Base-by-base conservation (phyloP, 2,797 vertebrate species). In the Molossus molossus region DNA sequence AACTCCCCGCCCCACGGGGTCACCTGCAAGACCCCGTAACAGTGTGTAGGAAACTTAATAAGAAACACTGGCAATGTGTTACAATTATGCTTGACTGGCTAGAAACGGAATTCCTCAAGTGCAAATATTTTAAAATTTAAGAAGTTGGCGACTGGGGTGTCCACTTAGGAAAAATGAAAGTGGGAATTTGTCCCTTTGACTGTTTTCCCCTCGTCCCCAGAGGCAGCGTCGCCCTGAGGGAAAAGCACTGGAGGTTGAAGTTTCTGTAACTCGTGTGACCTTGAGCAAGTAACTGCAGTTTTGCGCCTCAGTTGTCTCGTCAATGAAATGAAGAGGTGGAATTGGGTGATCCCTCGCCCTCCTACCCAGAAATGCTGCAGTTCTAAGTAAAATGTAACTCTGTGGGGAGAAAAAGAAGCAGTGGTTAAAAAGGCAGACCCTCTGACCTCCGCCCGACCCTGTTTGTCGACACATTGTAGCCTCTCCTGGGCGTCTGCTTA, bases 41-140 rank as follows among this genome's bases (percentile, higher is more conserved):
- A 87, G 64, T 69, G 13, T 64, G 7, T 48, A 79, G 67, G 13
- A 97, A 81, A 94, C 50, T 90, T 96, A 97, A 97, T 93, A 58
- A 3, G 77, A 96, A 98, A 93, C 94, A 81, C 6, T 80, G 57
- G 50, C 70, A 97, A 96, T 48, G 53, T 57, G 82, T 97, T 97
- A 96, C 60, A 80, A 95, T 96, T 97, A 58, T 92, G 33, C 70
- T 92, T 97, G 12, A 15, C 82, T 73, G 60, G 70, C 58, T 96
- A 79, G 76, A 97, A 98, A 97, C 82, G 97, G 81, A 98, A 96
- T 92, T 95, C 9, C 60, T 55, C 69, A 96, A 97, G 95, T 84
- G 60, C 69, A 97, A 97, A 97, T 57, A 81, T 87, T 86, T 90
- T 70, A 17, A 84, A 95, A 96, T 60, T 62, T 94, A 97, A 93